Conservation (phyloP, 2,888 invertebrate species). For the Apamea anceps region DNA sequence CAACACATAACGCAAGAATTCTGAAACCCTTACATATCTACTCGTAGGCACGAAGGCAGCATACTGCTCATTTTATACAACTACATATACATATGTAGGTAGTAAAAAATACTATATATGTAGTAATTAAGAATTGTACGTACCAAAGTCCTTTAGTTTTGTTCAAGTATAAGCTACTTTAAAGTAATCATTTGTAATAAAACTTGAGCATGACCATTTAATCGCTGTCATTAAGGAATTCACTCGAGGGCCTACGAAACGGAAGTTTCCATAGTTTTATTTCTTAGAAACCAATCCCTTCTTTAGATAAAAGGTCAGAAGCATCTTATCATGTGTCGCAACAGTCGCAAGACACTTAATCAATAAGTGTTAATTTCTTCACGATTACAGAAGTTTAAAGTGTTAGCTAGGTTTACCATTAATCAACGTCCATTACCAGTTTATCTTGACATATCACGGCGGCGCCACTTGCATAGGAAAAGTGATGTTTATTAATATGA, state of each 20-base stretch:
- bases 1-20: neutral
- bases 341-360: conserved; percentile 46
- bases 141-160: neutral
- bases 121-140: neutral
- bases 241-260: neutral
- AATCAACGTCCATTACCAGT: conserved; percentile 69
- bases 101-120: neutral
- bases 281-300: conserved; percentile 11
- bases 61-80: neutral
- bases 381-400: conserved; percentile 61
- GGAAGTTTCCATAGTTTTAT: conserved; percentile 20
- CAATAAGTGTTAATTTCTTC: conserved; percentile 63
- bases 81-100: neutral
- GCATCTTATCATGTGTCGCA: conserved; percentile 49
- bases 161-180: neutral
- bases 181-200: neutral
- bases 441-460: conserved; percentile 9
- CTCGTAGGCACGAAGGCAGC: neutral
- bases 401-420: conserved; percentile 67
- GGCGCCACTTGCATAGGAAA: neutral
- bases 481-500: neutral
- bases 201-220: neutral
- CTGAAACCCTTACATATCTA: neutral
- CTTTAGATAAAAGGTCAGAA: conserved; percentile 29
- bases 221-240: neutral